Percentiles rank a stretch among this genome's conserved stretches.
Conservation (phyloP, 1,140 invertebrate species). For the Dryas iulia region DNA sequence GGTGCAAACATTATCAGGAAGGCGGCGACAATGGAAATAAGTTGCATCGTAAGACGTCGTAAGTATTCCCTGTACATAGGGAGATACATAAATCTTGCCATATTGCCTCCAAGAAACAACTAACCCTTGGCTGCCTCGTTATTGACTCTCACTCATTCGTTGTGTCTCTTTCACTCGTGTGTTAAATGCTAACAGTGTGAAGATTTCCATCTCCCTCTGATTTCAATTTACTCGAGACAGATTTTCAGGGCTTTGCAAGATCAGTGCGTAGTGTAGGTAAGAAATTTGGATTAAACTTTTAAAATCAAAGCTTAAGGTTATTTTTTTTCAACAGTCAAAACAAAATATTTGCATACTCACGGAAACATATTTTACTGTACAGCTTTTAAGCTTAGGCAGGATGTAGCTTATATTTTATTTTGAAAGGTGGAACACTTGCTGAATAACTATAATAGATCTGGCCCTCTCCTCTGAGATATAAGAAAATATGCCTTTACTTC, state of each 20-base stretch:
- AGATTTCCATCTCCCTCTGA: slow-evolving; percentile 64
- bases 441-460: too few relatives aligned
- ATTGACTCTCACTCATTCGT: slow-evolving; percentile 78
- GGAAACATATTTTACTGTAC: too few relatives aligned
- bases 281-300: slow-evolving; percentile 28
- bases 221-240: slow-evolving; percentile 80
- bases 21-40: slow-evolving; percentile 54
- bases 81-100: slow-evolving; percentile 73
- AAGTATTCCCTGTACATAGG: slow-evolving; percentile 56
- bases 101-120: slow-evolving; percentile 73
- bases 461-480: too few relatives aligned
- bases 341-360: too few relatives aligned
- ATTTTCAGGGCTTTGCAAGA: slow-evolving; percentile 75
- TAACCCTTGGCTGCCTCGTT: slow-evolving; percentile 80
- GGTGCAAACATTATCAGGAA: slow-evolving; percentile 32
- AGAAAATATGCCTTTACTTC: too few relatives aligned
- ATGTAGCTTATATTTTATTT: too few relatives aligned
- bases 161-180: slow-evolving; percentile 50
- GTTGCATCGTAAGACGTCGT: slow-evolving; percentile 53
- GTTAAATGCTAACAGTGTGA: slow-evolving; percentile 22
- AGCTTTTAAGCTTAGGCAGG: too few relatives aligned
- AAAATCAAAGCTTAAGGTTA: too few relatives aligned
- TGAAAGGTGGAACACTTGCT: too few relatives aligned
- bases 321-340: too few relatives aligned
- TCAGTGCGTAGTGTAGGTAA: slow-evolving; percentile 50